phyloP scores from a whole-genome alignment of 2,888 invertebrate species.

The Ennomos erosarius region DNA sequence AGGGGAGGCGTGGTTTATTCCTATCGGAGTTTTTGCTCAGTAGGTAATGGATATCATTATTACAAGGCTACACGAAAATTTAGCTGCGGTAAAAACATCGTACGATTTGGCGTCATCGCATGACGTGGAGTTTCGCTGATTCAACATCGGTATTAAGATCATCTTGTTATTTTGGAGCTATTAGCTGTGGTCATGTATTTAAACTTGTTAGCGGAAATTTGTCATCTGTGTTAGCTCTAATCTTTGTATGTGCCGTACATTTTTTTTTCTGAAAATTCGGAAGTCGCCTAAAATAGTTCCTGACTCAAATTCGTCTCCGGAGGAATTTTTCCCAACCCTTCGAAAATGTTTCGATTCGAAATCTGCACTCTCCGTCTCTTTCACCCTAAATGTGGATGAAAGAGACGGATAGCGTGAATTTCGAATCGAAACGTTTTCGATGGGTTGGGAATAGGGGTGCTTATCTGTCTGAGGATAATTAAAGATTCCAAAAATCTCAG shows the following conservation, averaged over 20 bases:
- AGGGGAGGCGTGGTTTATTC: conserved; percentile 49
- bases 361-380: too few species aligned
- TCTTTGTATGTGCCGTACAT: not conserved
- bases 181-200: conserved; percentile 26
- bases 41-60: conserved; percentile 8
- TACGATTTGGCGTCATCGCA: conserved; percentile 70
- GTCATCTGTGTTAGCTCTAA: conserved; percentile 24
- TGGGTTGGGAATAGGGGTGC: too few species aligned
- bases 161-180: conserved; percentile 33
- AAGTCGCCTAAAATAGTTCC: too few species aligned
- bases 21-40: conserved; percentile 31
- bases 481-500: too few species aligned
- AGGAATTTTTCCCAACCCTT: too few species aligned
- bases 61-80: conserved; percentile 43
- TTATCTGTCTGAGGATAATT: too few species aligned
- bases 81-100: conserved; percentile 60
- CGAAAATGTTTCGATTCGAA: too few species aligned
- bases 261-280: too few species aligned
- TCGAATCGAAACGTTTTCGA: too few species aligned
- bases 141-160: conserved; percentile 47
- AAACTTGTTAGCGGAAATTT: conserved; percentile 4
- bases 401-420: too few species aligned
- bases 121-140: conserved; percentile 63
- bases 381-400: too few species aligned
- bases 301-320: too few species aligned